Conservation (phyloP, 2,888 invertebrate genomes). For the Auanema sp. region DNA sequence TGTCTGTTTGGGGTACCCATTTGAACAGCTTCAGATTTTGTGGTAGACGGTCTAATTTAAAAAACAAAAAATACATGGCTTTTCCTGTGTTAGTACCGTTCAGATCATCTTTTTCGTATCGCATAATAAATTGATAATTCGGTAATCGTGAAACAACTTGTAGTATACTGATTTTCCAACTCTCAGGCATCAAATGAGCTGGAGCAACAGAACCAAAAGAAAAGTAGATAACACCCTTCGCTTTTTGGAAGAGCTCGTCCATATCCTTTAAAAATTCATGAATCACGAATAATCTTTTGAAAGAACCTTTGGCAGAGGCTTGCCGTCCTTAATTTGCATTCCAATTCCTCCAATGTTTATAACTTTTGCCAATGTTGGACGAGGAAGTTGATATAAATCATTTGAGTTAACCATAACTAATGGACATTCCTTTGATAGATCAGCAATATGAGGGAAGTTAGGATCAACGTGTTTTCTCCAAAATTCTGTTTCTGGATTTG, state of each 20-base stretch:
- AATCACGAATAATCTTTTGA: neutral
- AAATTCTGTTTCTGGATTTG: constrained; percentile 27
- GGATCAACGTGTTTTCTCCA: constrained; percentile 33
- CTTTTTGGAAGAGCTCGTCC: constrained; percentile 22
- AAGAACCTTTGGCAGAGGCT: constrained; percentile 30
- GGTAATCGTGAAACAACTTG: constrained; percentile 27
- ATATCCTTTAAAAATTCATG: constrained; percentile 19
- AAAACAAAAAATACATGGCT: neutral
- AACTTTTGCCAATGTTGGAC: constrained; percentile 42
- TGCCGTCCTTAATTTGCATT: constrained; percentile 24
- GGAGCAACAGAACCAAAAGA: constrained; percentile 38
- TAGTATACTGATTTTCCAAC: constrained; percentile 20
- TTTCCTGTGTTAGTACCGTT: constrained; percentile 7
- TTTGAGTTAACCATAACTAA: constrained; percentile 42
- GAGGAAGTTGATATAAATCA: constrained; percentile 45
- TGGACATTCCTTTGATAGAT: constrained; percentile 20
- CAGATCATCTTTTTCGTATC: constrained; percentile 35
- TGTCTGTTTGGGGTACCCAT: constrained; percentile 53
- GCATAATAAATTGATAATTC: constrained; percentile 43
- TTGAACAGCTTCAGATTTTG: constrained; percentile 45
- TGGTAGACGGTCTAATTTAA: constrained; percentile 4
- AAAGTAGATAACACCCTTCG: constrained; percentile 29
- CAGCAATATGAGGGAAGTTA: constrained; percentile 42
- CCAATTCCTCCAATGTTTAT: constrained; percentile 50
- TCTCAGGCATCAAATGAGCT: constrained; percentile 19